Evolutionary conservation across 2,113 vertebrate genomes (phyloP).

Genomic region (Sterna hirundo): DNA sequence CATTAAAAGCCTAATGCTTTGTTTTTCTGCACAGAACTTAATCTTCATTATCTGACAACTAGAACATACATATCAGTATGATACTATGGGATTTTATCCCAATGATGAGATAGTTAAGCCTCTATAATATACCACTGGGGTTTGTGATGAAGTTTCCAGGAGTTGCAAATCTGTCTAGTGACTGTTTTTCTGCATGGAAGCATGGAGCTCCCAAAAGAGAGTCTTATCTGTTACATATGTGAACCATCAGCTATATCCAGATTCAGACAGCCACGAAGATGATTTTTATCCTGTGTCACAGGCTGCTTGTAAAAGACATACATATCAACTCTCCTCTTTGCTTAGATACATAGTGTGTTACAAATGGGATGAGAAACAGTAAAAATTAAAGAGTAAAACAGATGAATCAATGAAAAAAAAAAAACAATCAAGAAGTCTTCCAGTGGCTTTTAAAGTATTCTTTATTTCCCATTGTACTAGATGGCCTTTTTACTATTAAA

Average conservation of each 20-base stretch:
- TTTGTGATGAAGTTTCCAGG: neutral
- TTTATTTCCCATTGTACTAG: neutral
- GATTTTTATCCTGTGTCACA: neutral
- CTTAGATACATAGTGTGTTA: neutral
- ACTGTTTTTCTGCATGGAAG: neutral
- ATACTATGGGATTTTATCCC: neutral
- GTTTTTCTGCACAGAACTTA: neutral
- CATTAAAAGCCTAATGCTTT: neutral
- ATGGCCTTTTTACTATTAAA: neutral
- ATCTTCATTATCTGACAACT: neutral
- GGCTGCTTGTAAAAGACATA: neutral
- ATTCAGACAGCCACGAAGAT: neutral
- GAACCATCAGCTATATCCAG: neutral
- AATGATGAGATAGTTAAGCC: neutral
- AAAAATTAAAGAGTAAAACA: neutral
- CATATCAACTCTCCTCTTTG: accelerated
- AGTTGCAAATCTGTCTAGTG: neutral
- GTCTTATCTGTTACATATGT: neutral
- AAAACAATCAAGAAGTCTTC: neutral
- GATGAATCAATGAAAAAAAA: neutral
- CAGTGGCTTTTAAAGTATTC: neutral
- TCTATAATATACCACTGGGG: neutral
- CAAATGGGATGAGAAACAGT: neutral
- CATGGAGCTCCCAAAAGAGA: neutral
- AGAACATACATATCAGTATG: neutral